A percentile compares a stretch with the other conserved stretches of the same genome.
These are phyloP conservation scores for Lydus trimaculatus DNA, from an alignment of 2,888 invertebrate species.

Conservation along the genomic window DNA sequence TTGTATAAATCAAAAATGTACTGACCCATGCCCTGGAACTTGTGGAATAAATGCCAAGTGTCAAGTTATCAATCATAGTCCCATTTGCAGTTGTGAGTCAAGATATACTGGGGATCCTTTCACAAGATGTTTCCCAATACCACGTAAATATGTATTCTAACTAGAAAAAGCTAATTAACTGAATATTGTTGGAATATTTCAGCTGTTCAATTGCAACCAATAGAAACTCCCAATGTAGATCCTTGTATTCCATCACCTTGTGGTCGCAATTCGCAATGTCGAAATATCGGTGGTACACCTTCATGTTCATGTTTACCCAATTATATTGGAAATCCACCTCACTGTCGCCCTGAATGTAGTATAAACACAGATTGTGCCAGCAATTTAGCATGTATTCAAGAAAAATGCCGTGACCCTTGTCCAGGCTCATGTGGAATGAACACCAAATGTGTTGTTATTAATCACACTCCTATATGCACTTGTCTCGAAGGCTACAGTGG, in stretches of 20 bases:
- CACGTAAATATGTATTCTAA: constrained; percentile 61
- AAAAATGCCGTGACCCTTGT: constrained; percentile 79
- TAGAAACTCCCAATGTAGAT: constrained; percentile 59
- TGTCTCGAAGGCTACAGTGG: constrained; percentile 72
- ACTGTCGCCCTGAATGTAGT: constrained; percentile 76
- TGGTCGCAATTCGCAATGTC: constrained; percentile 75
- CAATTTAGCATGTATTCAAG: constrained; percentile 74
- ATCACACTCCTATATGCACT: constrained; percentile 77
- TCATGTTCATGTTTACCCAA: constrained; percentile 72
- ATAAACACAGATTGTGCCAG: constrained; percentile 74
- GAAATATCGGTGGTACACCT: constrained; percentile 70
- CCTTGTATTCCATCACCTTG: constrained; percentile 78
- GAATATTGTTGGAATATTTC: constrained; percentile 30
- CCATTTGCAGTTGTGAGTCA: constrained; percentile 69
- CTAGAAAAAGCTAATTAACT: constrained; percentile 26
- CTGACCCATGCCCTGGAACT: constrained; percentile 74
- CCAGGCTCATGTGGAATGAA: constrained; percentile 77
- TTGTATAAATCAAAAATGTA: constrained; percentile 74
- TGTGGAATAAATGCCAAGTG: constrained; percentile 67
- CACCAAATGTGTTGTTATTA: constrained; percentile 74
- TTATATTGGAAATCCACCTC: constrained; percentile 75
- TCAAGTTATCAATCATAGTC: constrained; percentile 71
- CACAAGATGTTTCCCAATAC: constrained; percentile 69
- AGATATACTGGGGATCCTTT: constrained; percentile 77
- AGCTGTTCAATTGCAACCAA: constrained; percentile 46